Conservation (phyloP, 2,113 vertebrate genomes). For the Epinephelus lanceolatus region DNA sequence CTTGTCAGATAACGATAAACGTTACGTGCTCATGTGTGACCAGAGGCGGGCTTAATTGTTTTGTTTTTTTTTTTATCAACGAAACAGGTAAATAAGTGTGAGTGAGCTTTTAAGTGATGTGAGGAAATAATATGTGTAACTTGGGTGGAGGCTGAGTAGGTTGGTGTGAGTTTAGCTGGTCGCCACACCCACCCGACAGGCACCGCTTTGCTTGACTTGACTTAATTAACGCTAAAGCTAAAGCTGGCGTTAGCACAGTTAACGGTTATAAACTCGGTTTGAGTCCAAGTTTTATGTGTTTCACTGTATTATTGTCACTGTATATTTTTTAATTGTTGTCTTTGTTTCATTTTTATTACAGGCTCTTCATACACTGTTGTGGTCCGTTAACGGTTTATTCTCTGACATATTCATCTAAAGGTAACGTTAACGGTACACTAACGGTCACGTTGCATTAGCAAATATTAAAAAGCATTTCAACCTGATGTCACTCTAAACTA, state of each 20-base stretch:
- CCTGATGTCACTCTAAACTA: no score
- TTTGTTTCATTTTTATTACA: background rate
- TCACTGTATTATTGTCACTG: background rate
- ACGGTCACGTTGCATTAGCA: no score
- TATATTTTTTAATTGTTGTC: background rate
- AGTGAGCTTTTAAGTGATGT: background rate
- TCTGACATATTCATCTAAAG: background rate
- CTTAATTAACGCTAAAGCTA: background rate
- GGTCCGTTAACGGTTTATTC: background rate
- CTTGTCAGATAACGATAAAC: conserved; percentile 48
- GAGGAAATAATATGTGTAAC: background rate
- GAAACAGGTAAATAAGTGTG: conserved; percentile 27
- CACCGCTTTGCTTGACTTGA: background rate
- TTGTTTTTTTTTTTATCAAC: background rate
- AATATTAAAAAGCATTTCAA: no score
- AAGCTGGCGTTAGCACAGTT: background rate
- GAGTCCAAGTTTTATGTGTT: background rate
- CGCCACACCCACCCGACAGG: conserved; percentile 40
- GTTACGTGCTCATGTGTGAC: background rate
- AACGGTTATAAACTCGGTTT: no score
- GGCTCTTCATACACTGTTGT: background rate
- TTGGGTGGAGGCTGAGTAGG: accelerated
- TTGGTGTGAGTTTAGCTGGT: background rate
- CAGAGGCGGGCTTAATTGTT: background rate
- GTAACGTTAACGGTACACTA: background rate